Evolutionary conservation across 2,113 vertebrate genomes (phyloP).

Genomic region (Buteo buteo): DNA sequence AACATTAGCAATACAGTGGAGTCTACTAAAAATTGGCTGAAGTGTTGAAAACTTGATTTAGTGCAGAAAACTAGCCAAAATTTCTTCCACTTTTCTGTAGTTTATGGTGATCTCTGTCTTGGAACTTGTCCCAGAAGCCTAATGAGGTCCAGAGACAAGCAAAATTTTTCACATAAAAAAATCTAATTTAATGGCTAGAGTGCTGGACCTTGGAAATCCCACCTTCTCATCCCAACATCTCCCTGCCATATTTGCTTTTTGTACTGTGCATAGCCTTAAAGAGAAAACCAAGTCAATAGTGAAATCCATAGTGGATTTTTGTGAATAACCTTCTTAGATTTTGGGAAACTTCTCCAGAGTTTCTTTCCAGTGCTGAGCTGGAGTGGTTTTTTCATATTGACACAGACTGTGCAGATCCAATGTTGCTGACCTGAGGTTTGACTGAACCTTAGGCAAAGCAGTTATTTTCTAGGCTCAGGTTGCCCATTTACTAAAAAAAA

Average conservation of each 20-base stretch:
- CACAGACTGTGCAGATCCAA: background rate
- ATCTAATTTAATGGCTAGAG: background rate
- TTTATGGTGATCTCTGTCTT: background rate
- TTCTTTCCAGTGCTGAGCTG: background rate
- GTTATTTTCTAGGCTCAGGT: background rate
- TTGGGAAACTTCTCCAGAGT: background rate
- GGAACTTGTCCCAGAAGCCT: background rate
- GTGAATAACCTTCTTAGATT: background rate
- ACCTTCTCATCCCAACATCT: background rate
- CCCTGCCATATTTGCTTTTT: background rate
- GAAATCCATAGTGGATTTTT: background rate
- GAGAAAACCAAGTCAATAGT: background rate
- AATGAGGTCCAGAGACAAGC: background rate
- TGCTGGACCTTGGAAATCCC: background rate
- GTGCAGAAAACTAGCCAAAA: background rate
- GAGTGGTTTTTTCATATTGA: background rate
- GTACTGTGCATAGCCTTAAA: background rate
- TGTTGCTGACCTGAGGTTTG: background rate
- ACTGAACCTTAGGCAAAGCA: background rate
- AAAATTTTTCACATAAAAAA: background rate
- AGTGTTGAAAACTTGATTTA: background rate
- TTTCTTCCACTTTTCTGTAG: background rate
- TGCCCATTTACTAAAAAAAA: background rate
- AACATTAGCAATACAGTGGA: background rate
- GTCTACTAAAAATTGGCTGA: background rate